These are phyloP conservation scores for Dasypus novemcinctus DNA, from an alignment of 2,113 vertebrate genomes.

Conservation along the genomic window DNA sequence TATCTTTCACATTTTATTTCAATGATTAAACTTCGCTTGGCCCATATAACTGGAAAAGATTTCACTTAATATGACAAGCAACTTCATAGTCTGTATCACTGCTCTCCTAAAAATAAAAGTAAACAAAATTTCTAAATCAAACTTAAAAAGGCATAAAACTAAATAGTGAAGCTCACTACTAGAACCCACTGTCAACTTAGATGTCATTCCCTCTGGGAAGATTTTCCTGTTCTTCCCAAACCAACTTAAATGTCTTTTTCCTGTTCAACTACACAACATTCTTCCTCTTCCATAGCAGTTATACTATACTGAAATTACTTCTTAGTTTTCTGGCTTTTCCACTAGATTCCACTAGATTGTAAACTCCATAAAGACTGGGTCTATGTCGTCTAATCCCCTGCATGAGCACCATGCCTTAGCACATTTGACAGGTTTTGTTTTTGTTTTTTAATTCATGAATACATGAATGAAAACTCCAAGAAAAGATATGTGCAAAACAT, in stretches of 20 bases:
- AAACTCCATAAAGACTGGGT: not conserved
- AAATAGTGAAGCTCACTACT: not conserved
- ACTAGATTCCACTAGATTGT: not conserved
- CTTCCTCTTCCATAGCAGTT: not conserved
- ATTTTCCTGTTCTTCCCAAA: slow-evolving; percentile 1
- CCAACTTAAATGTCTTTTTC: not conserved
- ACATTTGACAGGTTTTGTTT: not conserved
- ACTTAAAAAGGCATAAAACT: slow-evolving; percentile 12
- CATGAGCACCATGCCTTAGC: not conserved
- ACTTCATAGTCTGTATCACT: not conserved
- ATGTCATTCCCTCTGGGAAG: not conserved
- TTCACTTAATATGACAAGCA: not conserved
- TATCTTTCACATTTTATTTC: not conserved
- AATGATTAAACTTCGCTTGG: not conserved
- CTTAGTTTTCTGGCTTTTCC: not conserved
- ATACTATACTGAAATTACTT: not conserved
- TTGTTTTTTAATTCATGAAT: not conserved
- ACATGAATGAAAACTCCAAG: slow-evolving; percentile 12
- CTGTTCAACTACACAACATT: not conserved
- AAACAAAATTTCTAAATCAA: not conserved
- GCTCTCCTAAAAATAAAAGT: slow-evolving; percentile 4
- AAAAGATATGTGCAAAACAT: not conserved
- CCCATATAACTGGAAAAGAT: not conserved
- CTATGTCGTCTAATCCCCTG: not conserved
- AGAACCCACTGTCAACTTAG: not conserved